Evolutionary conservation across 2,113 vertebrate genomes (phyloP).

Genomic region (Lophura nycthemera): DNA sequence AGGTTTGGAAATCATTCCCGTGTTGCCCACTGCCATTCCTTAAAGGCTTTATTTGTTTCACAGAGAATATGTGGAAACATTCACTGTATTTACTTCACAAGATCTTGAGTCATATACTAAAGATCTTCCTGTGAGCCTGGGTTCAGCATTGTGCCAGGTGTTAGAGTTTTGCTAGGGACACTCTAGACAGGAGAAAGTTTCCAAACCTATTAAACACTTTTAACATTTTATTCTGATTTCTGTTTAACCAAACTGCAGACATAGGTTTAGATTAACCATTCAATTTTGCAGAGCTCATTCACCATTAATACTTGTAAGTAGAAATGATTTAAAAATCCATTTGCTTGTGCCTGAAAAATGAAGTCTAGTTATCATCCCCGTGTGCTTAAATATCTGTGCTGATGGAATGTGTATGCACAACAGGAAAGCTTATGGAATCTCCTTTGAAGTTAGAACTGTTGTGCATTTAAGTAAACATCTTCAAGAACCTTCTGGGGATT

Average conservation of each 20-base stretch:
- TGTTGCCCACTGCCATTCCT: neutral
- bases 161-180: neutral
- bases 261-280: neutral
- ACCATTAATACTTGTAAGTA: neutral
- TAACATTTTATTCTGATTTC: neutral
- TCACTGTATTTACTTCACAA: neutral
- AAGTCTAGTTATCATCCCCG: neutral
- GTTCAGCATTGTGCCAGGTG: neutral
- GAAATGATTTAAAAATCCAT: neutral
- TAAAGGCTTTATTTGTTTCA: neutral
- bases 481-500: neutral
- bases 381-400: neutral
- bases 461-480: constrained; percentile 4
- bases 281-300: neutral
- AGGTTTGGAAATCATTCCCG: neutral
- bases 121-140: neutral
- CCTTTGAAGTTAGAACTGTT: constrained; percentile 13
- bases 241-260: neutral
- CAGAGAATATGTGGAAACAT: neutral
- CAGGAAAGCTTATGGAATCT: neutral
- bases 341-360: constrained; percentile 22
- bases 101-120: neutral
- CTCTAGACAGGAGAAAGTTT: neutral
- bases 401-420: neutral
- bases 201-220: neutral